Base-by-base conservation (phyloP, 2,113 vertebrate species). In the Sorex fumeus region DNA sequence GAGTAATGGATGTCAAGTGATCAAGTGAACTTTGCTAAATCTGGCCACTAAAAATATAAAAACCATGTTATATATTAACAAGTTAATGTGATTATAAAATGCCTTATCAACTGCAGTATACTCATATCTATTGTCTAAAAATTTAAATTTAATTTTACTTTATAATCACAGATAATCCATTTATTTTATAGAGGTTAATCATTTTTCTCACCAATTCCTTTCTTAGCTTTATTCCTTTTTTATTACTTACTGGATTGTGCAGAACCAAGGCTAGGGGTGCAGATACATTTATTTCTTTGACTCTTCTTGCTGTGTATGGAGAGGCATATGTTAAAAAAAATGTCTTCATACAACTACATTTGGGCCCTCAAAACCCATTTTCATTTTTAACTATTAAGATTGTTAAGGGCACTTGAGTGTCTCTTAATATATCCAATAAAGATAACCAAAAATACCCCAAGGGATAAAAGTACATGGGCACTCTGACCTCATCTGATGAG, bases 111-210 rank as follows among this genome's bases (percentile, higher is more conserved):
- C 88, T 88, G 28, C 53, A 95, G 90, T 96, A 95, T 97, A 90
- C 92, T 96, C 88, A 93, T 94, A 88, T 96, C 94, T 94, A 30
- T 28, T 60, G 82, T 91, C 62, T 93, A 96, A 95, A 91, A 95
- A 92, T 91, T 57, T 80, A 93, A 96, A 96, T 95, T 95, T 95
- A 96, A 96, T 92, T 96, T 95, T 83, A 96, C 93, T 95, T 94
- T 94, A 67, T 87, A 76, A 85, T 96, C 90, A 71, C 64, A 91
- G 91, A 93, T 85, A 86, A 90, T 94, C 87, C 87, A 71, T 92
- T 93, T 96, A 88, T 92, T 95, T 60, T 95, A 67, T 85, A 91
- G 95, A 84, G 83, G 16, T 88, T 93, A 87, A 67, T 67, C 76
- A 88, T 94, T 32, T 95, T 93, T 95, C 83, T 88, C 66, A 86